phyloP scores from a whole-genome alignment of 2,888 invertebrate species.

The Eumacrocentrus americanus region DNA sequence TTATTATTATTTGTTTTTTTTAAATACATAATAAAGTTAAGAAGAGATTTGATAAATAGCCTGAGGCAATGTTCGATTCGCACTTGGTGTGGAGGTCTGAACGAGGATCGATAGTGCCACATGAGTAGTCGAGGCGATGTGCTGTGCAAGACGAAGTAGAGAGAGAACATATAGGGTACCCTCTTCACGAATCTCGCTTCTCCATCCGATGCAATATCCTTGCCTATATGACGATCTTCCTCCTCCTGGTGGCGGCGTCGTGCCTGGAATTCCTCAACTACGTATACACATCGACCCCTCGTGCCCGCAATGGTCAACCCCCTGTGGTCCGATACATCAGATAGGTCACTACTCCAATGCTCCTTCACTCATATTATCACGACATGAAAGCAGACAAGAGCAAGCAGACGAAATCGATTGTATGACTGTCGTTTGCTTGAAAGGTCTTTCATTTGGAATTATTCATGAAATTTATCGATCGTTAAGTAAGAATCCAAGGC shows the following conservation, averaged over 20 bases:
- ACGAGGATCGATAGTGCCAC: constrained; percentile 20
- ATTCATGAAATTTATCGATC: neutral
- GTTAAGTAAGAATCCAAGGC: neutral
- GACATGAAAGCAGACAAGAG: neutral
- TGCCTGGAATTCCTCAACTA: constrained; percentile 18
- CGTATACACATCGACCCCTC: constrained; percentile 16
- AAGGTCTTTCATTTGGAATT: neutral
- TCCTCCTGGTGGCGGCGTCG: constrained; percentile 3
- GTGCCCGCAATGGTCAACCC: constrained; percentile 2
- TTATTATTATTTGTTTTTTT: too few species aligned
- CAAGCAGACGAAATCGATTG: neutral
- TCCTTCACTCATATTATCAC: neutral
- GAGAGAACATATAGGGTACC: constrained; percentile 1
- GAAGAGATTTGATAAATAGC: constrained; percentile 11
- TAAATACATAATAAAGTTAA: too few species aligned
- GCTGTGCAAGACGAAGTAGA: neutral
- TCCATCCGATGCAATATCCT: constrained; percentile 17
- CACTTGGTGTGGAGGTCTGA: constrained; percentile 5
- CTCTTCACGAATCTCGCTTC: neutral
- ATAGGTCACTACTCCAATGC: neutral
- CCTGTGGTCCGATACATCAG: constrained; percentile 4
- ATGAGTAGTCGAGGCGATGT: constrained; percentile 6
- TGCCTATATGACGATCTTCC: constrained; percentile 1
- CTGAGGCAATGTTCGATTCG: constrained; percentile 14
- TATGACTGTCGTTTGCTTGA: neutral